Percentiles rank a stretch among this genome's conserved stretches.
Conservation (phyloP, 2,113 vertebrate genomes). For the Rhodinocichla rosea region DNA sequence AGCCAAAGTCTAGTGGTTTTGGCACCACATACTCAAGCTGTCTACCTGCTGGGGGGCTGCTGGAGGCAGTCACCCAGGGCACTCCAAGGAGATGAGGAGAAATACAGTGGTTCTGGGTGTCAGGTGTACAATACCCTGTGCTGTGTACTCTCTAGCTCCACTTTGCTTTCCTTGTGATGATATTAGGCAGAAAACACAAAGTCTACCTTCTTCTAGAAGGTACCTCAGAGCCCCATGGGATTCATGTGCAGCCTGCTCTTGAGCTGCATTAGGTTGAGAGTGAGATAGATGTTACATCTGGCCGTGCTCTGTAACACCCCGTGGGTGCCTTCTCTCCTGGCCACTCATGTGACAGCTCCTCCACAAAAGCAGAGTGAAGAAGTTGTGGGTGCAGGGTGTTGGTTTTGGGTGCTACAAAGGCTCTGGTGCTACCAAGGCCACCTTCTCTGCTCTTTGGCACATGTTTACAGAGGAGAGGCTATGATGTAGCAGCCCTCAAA, state of each 20-base stretch:
- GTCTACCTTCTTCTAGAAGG: neutral
- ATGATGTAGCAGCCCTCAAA: neutral
- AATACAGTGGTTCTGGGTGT: neutral
- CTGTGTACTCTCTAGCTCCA: neutral
- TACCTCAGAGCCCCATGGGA: neutral
- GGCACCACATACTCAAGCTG: neutral
- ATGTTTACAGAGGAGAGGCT: neutral
- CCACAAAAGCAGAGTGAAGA: neutral
- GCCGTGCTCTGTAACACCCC: neutral
- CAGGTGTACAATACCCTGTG: accelerated
- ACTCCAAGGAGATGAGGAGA: neutral
- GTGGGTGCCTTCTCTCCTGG: neutral
- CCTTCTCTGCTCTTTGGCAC: neutral
- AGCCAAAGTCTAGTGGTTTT: neutral
- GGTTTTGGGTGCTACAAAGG: neutral
- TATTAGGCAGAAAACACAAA: neutral
- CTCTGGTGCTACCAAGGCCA: neutral
- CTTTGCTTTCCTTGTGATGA: neutral
- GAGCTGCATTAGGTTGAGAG: neutral
- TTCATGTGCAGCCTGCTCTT: neutral
- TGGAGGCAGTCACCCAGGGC: neutral
- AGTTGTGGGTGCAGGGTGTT: accelerated
- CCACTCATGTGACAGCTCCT: neutral
- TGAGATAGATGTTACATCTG: no score
- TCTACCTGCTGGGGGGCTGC: neutral